Conservation (phyloP, 2,888 invertebrate species). For the Nomada hirtipes region DNA sequence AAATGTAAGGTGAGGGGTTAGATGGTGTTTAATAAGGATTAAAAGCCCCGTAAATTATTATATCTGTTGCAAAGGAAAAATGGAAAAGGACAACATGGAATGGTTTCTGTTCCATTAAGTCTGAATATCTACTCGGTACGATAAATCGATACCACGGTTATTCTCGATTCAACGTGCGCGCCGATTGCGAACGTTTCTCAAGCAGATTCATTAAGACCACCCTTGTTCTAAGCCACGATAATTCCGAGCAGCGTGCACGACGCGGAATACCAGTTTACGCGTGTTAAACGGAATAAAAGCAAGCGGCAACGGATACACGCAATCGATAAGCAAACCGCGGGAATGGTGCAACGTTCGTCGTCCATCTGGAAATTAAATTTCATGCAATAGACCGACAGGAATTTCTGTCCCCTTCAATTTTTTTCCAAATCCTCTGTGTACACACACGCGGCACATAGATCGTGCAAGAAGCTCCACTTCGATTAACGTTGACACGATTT, state of each 20-base stretch:
- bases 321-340: conserved; percentile 40
- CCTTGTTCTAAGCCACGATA: conserved; percentile 5
- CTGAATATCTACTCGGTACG: background rate
- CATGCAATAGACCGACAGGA: background rate
- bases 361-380: background rate
- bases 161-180: background rate
- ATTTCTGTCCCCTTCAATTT: background rate
- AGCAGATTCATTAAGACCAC: conserved; percentile 14
- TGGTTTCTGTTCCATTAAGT: background rate
- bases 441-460: background rate
- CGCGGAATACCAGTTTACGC: background rate
- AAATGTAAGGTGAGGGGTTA: too few relatives aligned
- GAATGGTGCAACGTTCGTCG: conserved; percentile 5
- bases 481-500: background rate
- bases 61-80: too few relatives aligned
- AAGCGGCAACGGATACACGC: conserved; percentile 4
- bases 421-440: too few relatives aligned
- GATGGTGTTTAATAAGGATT: too few relatives aligned
- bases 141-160: background rate
- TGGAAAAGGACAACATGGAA: too few relatives aligned
- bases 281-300: background rate
- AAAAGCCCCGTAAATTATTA: too few relatives aligned
- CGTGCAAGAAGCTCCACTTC: background rate
- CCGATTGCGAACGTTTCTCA: background rate
- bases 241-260: background rate